Evolutionary conservation across 2,888 invertebrate genomes (phyloP).

Genomic region (Oscheius sp.): DNA sequence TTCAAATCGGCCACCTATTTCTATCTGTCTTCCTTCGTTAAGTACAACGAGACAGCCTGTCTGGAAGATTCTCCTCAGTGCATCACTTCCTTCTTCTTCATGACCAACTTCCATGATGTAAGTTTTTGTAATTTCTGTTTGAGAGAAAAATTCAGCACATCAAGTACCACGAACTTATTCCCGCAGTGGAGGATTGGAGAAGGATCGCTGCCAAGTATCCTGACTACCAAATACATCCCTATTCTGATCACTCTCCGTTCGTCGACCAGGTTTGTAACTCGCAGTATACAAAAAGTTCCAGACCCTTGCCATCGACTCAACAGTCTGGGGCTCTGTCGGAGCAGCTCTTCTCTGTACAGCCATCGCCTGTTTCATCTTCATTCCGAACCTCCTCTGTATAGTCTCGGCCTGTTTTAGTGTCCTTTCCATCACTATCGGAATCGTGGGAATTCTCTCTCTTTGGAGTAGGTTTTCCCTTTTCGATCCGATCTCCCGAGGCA

Average conservation of each 20-base stretch:
- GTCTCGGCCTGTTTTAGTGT: constrained; percentile 63
- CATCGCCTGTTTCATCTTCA: constrained; percentile 67
- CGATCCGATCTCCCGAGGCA: constrained; percentile 8
- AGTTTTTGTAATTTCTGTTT: neutral
- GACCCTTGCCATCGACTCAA: constrained; percentile 67
- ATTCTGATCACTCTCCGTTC: constrained; percentile 67
- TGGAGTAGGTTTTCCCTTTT: constrained; percentile 37
- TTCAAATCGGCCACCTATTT: constrained; percentile 68
- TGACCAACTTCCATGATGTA: constrained; percentile 69
- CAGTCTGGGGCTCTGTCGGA: constrained; percentile 64
- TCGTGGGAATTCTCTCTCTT: constrained; percentile 46
- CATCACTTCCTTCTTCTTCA: constrained; percentile 66
- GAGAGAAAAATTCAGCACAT: constrained; percentile 41
- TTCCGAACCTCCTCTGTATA: constrained; percentile 57
- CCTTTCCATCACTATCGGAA: constrained; percentile 50
- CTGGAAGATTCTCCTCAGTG: constrained; percentile 57
- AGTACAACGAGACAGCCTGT: constrained; percentile 67
- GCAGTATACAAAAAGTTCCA: constrained; percentile 35
- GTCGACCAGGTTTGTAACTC: constrained; percentile 61
- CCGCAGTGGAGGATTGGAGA: constrained; percentile 65
- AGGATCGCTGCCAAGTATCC: constrained; percentile 60
- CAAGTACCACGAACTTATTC: constrained; percentile 69
- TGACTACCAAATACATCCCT: constrained; percentile 61
- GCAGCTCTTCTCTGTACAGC: constrained; percentile 67
- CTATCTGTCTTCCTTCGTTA: constrained; percentile 67